These are phyloP conservation scores for Ochropacha duplaris DNA, from an alignment of 2,888 invertebrate genomes.

Conservation along the genomic window DNA sequence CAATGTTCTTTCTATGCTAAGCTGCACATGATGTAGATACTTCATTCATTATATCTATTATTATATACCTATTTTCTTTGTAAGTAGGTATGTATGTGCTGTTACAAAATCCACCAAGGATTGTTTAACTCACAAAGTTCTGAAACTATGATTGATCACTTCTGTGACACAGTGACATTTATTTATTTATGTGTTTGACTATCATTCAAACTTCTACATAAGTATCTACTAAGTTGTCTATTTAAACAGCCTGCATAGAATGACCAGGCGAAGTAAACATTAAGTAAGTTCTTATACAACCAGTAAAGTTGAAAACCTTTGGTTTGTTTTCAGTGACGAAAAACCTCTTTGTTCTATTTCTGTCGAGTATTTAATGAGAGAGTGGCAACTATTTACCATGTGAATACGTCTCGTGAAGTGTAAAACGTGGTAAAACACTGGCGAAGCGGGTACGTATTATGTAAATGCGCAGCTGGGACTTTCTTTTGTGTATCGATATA, in stretches of 20 bases:
- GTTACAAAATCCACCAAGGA: no score
- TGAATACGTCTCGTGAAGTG: slow-evolving; percentile 5
- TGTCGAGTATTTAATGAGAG: slow-evolving; percentile 16
- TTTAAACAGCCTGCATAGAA: background rate
- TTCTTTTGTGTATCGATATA: slow-evolving; percentile 48
- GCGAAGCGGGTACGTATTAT: slow-evolving; percentile 31
- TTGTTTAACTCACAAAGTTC: background rate
- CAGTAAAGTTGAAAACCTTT: background rate
- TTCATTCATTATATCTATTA: no score
- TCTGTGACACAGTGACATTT: background rate
- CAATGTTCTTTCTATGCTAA: no score
- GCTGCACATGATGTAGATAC: no score
- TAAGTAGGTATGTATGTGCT: no score
- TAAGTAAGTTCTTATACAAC: background rate
- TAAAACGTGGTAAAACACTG: background rate
- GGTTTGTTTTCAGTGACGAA: background rate
- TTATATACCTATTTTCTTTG: no score
- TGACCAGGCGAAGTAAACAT: background rate
- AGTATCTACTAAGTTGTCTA: background rate
- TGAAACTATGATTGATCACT: background rate
- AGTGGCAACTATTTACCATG: slow-evolving; percentile 10
- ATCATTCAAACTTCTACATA: background rate
- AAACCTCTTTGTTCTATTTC: slow-evolving; percentile 3
- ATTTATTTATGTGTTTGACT: background rate
- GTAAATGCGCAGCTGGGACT: slow-evolving; percentile 49